These are phyloP conservation scores for Motacilla alba DNA, from an alignment of 2,113 vertebrate species.

Conservation along the genomic window DNA sequence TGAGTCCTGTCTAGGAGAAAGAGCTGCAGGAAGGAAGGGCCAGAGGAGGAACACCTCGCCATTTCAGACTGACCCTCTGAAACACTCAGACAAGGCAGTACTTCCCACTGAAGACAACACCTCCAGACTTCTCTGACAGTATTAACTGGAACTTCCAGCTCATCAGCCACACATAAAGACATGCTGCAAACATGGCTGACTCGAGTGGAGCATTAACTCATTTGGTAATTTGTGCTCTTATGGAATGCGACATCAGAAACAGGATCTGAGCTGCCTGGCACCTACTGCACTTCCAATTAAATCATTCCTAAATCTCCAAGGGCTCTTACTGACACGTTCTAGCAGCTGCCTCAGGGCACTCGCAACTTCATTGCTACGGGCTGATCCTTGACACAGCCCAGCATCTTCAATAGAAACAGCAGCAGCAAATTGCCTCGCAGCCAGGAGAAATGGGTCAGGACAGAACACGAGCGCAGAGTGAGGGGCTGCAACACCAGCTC, in stretches of 20 bases:
- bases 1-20: not conserved
- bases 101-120: not conserved
- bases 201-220: not conserved
- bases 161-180: not conserved
- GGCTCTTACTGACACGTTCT: not conserved
- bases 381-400: not conserved
- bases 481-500: not conserved
- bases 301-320: not conserved
- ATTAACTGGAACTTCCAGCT: slow-evolving; percentile 41
- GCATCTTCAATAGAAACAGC: not conserved
- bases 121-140: not conserved
- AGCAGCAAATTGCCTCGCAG: not conserved
- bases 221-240: not conserved
- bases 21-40: not conserved
- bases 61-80: not conserved
- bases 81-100: not conserved
- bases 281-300: not conserved
- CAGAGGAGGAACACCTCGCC: not conserved
- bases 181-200: not conserved
- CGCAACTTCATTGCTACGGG: not conserved
- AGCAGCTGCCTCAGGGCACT: not conserved
- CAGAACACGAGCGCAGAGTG: fast-evolving
- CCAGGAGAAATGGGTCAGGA: not conserved
- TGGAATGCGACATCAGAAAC: slow-evolving; percentile 4
- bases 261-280: not conserved